Conservation (phyloP, 2,797 vertebrate genomes). For the Nannoperca australis region DNA sequence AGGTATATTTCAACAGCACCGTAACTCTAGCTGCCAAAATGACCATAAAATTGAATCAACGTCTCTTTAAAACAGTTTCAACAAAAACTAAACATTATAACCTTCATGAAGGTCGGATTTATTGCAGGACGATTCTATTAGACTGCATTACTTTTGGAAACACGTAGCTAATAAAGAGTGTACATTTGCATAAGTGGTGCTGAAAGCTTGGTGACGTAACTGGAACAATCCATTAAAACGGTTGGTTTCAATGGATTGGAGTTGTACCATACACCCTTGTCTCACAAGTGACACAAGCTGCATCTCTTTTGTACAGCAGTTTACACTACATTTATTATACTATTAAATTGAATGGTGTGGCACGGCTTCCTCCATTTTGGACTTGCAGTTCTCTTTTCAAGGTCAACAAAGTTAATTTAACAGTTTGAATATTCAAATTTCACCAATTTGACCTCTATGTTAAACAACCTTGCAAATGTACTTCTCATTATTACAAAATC, state of each 20-base stretch:
- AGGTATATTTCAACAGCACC: neutral
- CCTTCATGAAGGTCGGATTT: neutral
- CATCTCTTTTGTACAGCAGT: neutral
- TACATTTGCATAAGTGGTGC: neutral
- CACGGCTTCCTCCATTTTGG: neutral
- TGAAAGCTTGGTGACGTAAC: constrained; percentile 1
- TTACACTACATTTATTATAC: neutral
- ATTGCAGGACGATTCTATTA: neutral
- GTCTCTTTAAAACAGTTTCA: neutral
- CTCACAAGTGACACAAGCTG: neutral
- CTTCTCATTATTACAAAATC: neutral
- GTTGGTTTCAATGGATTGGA: neutral
- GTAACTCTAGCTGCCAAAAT: neutral
- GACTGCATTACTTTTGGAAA: neutral
- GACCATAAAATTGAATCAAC: neutral
- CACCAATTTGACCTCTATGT: neutral
- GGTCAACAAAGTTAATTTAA: neutral
- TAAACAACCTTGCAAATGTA: neutral
- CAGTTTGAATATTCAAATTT: neutral
- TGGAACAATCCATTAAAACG: neutral
- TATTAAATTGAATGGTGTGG: neutral
- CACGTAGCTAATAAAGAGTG: too few species aligned
- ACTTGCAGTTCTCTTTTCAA: neutral
- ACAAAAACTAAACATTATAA: neutral
- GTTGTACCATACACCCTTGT: neutral